A percentile compares a stretch with the other conserved stretches of the same genome.
Conservation (phyloP, 2,888 invertebrate species). For the Drosophila sordidula region DNA sequence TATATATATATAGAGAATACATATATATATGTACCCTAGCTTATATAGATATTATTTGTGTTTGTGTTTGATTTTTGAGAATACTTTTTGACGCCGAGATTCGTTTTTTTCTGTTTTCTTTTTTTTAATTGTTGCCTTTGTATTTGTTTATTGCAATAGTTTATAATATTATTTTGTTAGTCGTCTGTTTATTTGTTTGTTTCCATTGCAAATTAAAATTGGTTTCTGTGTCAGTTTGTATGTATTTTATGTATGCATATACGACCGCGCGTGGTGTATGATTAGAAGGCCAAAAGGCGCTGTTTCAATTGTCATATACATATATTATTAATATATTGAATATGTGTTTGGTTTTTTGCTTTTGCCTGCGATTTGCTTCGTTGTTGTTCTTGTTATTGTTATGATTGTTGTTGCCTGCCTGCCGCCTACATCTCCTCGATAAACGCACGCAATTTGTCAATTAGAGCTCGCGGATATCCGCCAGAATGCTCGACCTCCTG, state of each 20-base stretch:
- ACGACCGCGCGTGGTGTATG: slow-evolving; percentile 58
- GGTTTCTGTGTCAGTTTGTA: slow-evolving; percentile 13
- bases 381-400: slow-evolving; percentile 30
- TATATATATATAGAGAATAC: slow-evolving; percentile 8
- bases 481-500: slow-evolving; percentile 47
- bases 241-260: slow-evolving; percentile 34
- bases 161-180: slow-evolving; percentile 26
- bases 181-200: slow-evolving; percentile 11
- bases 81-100: slow-evolving; percentile 27
- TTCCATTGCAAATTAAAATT: slow-evolving; percentile 4
- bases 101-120: slow-evolving; percentile 11
- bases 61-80: slow-evolving; percentile 29
- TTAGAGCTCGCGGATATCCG: slow-evolving; percentile 44
- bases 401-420: slow-evolving; percentile 6
- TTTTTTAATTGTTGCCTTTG: slow-evolving; percentile 13
- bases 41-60: slow-evolving; percentile 21
- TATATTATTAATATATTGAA: slow-evolving; percentile 15
- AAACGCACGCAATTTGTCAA: slow-evolving; percentile 49
- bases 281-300: slow-evolving; percentile 29
- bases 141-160: slow-evolving; percentile 35
- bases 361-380: slow-evolving; percentile 38
- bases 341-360: slow-evolving; percentile 8
- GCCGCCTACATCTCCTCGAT: slow-evolving; percentile 56
- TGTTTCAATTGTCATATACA: slow-evolving; percentile 35
- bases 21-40: slow-evolving; percentile 32